These are phyloP conservation scores for Germaria angustata DNA, from an alignment of 2,888 invertebrate species.

Conservation along the genomic window DNA sequence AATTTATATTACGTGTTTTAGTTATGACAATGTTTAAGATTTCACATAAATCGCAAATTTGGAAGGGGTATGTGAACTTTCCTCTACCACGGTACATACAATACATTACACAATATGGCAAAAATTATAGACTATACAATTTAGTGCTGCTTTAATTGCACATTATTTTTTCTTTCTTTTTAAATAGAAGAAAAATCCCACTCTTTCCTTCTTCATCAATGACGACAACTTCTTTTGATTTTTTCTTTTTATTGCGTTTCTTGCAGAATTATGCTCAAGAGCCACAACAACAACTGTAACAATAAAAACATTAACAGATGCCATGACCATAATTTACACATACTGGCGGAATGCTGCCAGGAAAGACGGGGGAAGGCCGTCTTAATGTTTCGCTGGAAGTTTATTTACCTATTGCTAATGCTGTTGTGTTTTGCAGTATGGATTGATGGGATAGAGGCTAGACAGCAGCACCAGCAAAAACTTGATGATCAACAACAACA, in stretches of 20 bases:
- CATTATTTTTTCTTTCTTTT: too few species aligned
- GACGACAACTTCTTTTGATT: not conserved
- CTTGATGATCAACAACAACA: conserved; percentile 39
- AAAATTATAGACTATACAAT: conserved; percentile 30
- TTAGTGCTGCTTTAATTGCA: conserved; percentile 31
- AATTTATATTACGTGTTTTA: too few species aligned
- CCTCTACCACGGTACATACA: too few species aligned
- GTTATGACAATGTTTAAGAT: too few species aligned
- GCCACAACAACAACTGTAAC: conserved; percentile 18
- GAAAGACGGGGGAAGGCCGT: conserved; percentile 17
- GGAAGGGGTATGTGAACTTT: too few species aligned
- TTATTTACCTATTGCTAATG: conserved; percentile 60
- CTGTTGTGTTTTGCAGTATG: conserved; percentile 49
- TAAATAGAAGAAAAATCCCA: conserved; percentile 21
- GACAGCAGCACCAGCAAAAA: conserved; percentile 53
- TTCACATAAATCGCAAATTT: too few species aligned
- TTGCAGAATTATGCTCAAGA: conserved; percentile 51
- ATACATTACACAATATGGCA: conserved; percentile 33
- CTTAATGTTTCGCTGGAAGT: conserved; percentile 39
- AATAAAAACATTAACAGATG: conserved; percentile 14
- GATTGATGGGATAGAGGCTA: conserved; percentile 61
- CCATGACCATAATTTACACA: conserved; percentile 23
- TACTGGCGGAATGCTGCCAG: not conserved
- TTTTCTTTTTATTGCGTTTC: not conserved
- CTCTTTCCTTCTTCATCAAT: conserved; percentile 19